A percentile compares a stretch with the other conserved stretches of the same genome.
These are phyloP conservation scores for Rhinoraja longicauda DNA, from an alignment of 2,797 vertebrate genomes.

Conservation along the genomic window DNA sequence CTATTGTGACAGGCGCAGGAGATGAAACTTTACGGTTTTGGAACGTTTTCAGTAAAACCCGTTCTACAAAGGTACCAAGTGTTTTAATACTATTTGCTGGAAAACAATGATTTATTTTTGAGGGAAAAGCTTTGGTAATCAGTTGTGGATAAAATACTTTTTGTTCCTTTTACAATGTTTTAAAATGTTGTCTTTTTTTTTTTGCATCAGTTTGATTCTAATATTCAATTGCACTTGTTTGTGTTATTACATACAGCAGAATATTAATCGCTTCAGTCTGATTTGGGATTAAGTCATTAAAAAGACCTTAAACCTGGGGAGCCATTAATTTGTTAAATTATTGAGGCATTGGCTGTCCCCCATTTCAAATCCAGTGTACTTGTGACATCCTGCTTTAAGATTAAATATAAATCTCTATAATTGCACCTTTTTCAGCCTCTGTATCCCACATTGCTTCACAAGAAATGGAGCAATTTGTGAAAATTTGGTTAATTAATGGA, in stretches of 20 bases:
- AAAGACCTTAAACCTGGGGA: neutral
- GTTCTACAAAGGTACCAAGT: slow-evolving; percentile 66
- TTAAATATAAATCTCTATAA: neutral
- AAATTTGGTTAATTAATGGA: neutral
- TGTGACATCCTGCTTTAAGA: neutral
- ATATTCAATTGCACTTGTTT: neutral
- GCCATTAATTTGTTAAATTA: neutral
- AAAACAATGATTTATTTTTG: neutral
- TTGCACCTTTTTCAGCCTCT: neutral
- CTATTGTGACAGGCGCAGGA: slow-evolving; percentile 72
- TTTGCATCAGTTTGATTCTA: neutral
- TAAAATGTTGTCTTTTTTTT: neutral
- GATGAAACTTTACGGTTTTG: slow-evolving; percentile 75
- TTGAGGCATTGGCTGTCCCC: neutral
- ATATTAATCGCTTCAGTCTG: neutral
- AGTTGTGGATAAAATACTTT: neutral
- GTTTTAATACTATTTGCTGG: neutral
- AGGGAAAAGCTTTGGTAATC: neutral
- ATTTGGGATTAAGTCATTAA: neutral
- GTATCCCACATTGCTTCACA: neutral
- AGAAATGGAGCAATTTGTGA: neutral
- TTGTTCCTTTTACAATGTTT: neutral
- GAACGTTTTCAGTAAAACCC: slow-evolving; percentile 76
- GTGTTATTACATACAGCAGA: neutral
- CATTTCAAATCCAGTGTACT: neutral